A percentile compares a stretch with the other conserved stretches of the same genome.
phyloP scores from a whole-genome alignment of 2,113 vertebrate genomes.

The Tupaia tana region DNA sequence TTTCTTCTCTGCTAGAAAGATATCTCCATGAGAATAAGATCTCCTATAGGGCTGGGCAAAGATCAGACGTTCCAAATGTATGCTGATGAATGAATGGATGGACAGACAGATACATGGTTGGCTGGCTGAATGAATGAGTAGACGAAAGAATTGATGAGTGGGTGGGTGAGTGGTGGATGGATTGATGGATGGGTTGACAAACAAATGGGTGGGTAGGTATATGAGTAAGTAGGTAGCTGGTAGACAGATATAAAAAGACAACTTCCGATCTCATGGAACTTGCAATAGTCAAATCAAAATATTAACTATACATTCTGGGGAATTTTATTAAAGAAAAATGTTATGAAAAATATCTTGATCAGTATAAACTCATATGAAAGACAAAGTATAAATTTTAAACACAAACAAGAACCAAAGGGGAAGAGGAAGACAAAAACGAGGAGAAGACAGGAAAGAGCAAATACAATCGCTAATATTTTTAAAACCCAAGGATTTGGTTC shows the following conservation, averaged over 20 bases:
- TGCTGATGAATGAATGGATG: background rate
- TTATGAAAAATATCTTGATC: background rate
- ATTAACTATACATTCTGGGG: background rate
- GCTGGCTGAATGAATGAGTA: background rate
- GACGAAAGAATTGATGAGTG: rapidly evolving
- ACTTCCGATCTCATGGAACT: background rate
- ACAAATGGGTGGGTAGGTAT: background rate
- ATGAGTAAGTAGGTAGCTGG: background rate
- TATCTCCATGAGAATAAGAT: background rate
- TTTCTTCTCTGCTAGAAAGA: background rate
- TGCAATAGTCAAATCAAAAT: background rate
- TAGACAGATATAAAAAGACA: background rate
- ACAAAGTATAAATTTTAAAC: background rate
- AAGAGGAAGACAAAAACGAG: background rate
- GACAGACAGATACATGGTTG: background rate
- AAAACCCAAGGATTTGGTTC: background rate
- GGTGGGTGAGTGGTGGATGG: background rate
- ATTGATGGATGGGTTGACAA: background rate
- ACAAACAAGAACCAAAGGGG: background rate
- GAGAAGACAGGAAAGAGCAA: background rate
- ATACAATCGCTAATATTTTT: background rate
- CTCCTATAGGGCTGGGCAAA: background rate
- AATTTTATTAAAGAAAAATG: background rate
- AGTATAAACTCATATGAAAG: background rate
- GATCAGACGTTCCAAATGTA: too few relatives aligned